Evolutionary conservation across 2,888 invertebrate species (phyloP), one percentile per base, ranked within the genome.

Genomic region (Melangyna quadrimaculata): DNA sequence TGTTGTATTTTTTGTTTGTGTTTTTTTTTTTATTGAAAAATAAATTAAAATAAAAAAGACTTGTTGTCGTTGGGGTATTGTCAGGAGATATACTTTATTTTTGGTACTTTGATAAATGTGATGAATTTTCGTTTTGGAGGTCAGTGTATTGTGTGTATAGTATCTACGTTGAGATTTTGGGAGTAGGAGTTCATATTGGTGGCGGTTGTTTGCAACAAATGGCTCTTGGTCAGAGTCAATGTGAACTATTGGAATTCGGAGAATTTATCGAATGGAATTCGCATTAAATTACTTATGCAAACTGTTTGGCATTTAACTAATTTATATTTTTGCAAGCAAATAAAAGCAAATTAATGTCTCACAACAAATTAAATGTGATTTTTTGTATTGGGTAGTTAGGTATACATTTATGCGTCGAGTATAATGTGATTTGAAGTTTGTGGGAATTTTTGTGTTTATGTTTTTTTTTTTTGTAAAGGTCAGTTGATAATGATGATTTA

Each of bases 71-170:
- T 22, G 14, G 19, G n/a, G 5, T 40, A n/a, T 40, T 40, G n/a
- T 40, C n/a, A 40, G 65, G 45, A 32, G 65, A 48, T 45, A 48
- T 45, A 65, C 45, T 65, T 45, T n/a, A n/a, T 63, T 65, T 48
- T 45, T 10, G 48, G 27, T 48, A 22, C 35, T 53, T 55, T 65
- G 80, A 75, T 40, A 75, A 75, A 63, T 80, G 63, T 63, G 40
- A 63, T 69, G 48, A 55, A 19, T 65, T 29, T 40, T 65, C 10
- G 57, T 29, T 53, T 53, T 73, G 69, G 69, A 78, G 82, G 82
- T 82, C 82, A 78, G 73, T 74, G 79, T 45, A 65, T 72, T 55
- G 75, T 45, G 45, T 1, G 24, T 3, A 65, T 72, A 45, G 75
- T 45, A 32, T 1, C 24, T 3, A 8, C 3, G 45, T 29, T 65